phyloP scores from a whole-genome alignment of 2,888 invertebrate genomes.

The Chydorus sphaericus region DNA sequence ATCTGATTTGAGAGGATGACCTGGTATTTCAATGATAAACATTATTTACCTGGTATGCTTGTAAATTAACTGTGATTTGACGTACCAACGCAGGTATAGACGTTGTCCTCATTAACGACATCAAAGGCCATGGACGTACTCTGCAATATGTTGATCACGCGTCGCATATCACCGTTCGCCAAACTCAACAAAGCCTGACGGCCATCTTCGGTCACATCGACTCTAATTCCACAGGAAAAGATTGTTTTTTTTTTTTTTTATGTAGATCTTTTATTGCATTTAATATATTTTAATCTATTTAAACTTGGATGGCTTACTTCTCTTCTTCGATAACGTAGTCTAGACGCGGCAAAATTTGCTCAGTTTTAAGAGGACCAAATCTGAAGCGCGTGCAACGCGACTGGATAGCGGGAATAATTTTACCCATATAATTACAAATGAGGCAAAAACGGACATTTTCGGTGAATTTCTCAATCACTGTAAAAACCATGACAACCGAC shows the following conservation, averaged over 20 bases:
- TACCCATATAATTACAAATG: slow-evolving; percentile 95
- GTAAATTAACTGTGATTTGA: not conserved
- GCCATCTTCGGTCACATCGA: slow-evolving; percentile 72
- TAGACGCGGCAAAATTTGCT: slow-evolving; percentile 79
- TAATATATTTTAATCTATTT: slow-evolving; percentile 1
- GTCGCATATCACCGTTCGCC: slow-evolving; percentile 94
- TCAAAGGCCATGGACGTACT: slow-evolving; percentile 89
- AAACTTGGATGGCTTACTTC: slow-evolving; percentile 40
- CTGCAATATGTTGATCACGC: slow-evolving; percentile 89
- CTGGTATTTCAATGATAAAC: not conserved
- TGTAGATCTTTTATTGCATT: slow-evolving; percentile 1
- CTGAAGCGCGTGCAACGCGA: slow-evolving; percentile 93
- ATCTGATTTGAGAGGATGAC: slow-evolving; percentile 81
- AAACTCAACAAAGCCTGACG: slow-evolving; percentile 73
- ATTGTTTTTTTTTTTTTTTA: not conserved
- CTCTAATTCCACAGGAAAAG: slow-evolving; percentile 35
- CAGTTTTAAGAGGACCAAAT: slow-evolving; percentile 73
- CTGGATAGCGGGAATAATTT: slow-evolving; percentile 96
- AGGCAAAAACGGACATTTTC: slow-evolving; percentile 97
- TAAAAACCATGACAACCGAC: slow-evolving; percentile 24
- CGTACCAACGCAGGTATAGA: slow-evolving; percentile 75
- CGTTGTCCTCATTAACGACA: slow-evolving; percentile 73
- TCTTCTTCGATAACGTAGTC: slow-evolving; percentile 68
- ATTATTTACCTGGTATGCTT: not conserved
- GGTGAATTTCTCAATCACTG: slow-evolving; percentile 98